These are phyloP conservation scores for Andrena marginata DNA, from an alignment of 2,888 invertebrate genomes.

Conservation along the genomic window DNA sequence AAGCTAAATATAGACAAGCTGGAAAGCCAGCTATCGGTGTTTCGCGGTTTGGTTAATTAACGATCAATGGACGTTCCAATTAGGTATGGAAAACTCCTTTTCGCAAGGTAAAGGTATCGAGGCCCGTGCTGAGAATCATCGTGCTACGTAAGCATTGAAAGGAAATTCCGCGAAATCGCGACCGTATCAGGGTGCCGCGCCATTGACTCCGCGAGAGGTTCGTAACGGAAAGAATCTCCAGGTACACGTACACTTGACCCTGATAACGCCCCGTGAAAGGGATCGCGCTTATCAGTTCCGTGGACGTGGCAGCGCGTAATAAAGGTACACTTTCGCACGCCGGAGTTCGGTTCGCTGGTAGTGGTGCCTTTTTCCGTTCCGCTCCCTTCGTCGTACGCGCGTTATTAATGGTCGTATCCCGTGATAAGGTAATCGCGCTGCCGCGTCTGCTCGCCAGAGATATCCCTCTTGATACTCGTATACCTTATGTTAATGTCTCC, in stretches of 20 bases:
- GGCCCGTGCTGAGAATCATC: neutral
- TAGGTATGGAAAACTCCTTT: neutral
- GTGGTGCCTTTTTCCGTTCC: neutral
- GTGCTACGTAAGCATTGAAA: neutral
- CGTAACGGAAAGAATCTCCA: neutral
- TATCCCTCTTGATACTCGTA: conserved; percentile 57
- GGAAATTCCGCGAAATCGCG: neutral
- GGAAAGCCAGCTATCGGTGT: neutral
- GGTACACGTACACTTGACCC: neutral
- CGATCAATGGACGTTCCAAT: neutral
- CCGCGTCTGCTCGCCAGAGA: conserved; percentile 36
- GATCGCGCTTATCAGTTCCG: conserved; percentile 3
- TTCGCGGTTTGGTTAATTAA: neutral
- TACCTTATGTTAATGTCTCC: conserved; percentile 57
- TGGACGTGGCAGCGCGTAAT: neutral
- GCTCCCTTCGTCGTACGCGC: conserved; percentile 12
- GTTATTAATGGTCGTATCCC: conserved; percentile 49
- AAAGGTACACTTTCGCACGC: neutral
- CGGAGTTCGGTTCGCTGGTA: neutral
- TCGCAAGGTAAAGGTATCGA: too few relatives aligned
- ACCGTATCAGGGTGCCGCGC: neutral
- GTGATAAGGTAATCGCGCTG: conserved; percentile 56
- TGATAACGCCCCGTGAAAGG: conserved; percentile 11
- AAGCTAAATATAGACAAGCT: neutral
- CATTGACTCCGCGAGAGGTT: neutral